Conservation (phyloP, 2,888 invertebrate species). For the Drosophila testacea region DNA sequence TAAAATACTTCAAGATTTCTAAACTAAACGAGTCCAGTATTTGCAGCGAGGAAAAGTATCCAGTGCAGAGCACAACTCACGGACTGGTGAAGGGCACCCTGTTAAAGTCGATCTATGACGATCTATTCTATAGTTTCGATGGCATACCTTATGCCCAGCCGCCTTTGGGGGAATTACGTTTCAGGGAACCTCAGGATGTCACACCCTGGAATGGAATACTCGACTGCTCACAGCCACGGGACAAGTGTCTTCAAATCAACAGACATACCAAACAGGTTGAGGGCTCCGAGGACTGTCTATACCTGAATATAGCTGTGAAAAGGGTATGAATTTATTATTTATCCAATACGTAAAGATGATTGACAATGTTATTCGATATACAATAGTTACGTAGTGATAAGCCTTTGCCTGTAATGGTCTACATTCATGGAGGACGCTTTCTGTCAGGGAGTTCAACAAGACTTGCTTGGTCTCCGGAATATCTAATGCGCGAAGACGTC, state of each 20-base stretch:
- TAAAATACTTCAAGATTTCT: neutral
- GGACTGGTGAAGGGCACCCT: slow-evolving; percentile 75
- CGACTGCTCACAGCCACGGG: slow-evolving; percentile 59
- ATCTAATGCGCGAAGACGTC: slow-evolving; percentile 83
- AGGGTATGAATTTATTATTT: slow-evolving; percentile 29
- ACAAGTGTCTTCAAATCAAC: slow-evolving; percentile 68
- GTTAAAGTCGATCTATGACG: slow-evolving; percentile 68
- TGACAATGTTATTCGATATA: neutral
- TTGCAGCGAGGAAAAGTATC: slow-evolving; percentile 44
- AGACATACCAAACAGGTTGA: slow-evolving; percentile 57
- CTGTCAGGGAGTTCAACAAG: slow-evolving; percentile 69
- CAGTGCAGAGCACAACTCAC: slow-evolving; percentile 69
- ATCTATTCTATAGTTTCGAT: slow-evolving; percentile 72
- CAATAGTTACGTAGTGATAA: slow-evolving; percentile 50
- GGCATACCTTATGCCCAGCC: slow-evolving; percentile 79
- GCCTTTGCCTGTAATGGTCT: slow-evolving; percentile 73
- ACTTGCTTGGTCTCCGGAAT: slow-evolving; percentile 82
- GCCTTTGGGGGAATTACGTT: slow-evolving; percentile 70
- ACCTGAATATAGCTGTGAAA: slow-evolving; percentile 74
- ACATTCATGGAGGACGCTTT: slow-evolving; percentile 66
- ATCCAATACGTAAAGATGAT: neutral
- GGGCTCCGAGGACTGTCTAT: slow-evolving; percentile 80
- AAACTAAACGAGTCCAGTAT: neutral
- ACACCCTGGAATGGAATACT: slow-evolving; percentile 83
- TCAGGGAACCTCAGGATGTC: slow-evolving; percentile 80